Conservation (phyloP, 2,113 vertebrate species). For the Chaetops frenatus region DNA sequence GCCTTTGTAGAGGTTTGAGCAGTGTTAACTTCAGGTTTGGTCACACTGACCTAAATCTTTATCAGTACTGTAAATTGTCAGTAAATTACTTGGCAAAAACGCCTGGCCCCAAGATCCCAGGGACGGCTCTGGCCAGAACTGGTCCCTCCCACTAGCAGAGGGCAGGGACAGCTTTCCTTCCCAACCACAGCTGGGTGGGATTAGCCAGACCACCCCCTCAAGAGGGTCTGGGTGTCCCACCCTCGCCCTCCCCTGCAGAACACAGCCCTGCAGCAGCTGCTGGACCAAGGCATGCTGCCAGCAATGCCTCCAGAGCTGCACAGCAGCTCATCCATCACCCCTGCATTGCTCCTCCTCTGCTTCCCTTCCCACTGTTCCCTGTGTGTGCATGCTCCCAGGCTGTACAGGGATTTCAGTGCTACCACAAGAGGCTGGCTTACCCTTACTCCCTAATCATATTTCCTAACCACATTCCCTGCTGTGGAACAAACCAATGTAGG, state of each 20-base stretch:
- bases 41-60: neutral
- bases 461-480: neutral
- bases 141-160: neutral
- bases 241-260: rapidly evolving
- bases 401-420: neutral
- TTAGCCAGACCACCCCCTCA: neutral
- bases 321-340: neutral
- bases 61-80: neutral
- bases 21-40: neutral
- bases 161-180: neutral
- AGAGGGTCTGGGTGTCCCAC: neutral
- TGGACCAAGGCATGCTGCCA: neutral
- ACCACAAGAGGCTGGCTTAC: neutral
- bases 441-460: neutral
- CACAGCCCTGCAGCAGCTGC: neutral
- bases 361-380: neutral
- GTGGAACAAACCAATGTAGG: neutral
- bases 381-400: neutral
- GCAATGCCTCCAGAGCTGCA: neutral
- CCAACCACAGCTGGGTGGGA: neutral
- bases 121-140: neutral
- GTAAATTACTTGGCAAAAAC: neutral
- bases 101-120: neutral
- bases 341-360: neutral
- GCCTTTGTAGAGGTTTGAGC: neutral